Percentiles rank a stretch among this genome's conserved stretches.
Evolutionary conservation across 2,797 vertebrate genomes (phyloP).

Genomic region (Hapalemur alaotrensis): DNA sequence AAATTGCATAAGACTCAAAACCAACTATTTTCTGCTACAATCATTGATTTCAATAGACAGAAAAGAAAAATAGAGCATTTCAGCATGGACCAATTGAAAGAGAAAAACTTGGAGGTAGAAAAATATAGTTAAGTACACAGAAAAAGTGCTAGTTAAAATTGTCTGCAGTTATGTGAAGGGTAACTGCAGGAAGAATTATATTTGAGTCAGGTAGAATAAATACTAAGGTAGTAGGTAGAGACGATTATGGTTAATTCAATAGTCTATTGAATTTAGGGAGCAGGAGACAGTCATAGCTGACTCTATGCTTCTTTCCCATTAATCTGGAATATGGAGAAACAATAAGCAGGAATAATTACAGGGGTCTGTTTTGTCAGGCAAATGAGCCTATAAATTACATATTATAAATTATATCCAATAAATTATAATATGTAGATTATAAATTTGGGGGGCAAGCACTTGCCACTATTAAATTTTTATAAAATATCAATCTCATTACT

Average conservation of each 20-base stretch:
- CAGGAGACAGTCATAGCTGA: background rate
- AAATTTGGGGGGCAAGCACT: background rate
- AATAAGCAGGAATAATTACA: background rate
- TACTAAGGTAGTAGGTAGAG: background rate
- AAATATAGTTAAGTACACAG: background rate
- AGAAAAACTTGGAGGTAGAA: background rate
- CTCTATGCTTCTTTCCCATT: background rate
- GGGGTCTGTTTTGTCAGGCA: background rate
- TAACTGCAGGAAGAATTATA: background rate
- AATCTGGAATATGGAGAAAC: background rate
- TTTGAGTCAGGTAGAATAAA: background rate
- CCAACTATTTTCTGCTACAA: background rate
- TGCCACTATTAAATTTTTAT: background rate
- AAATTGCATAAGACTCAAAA: constrained; percentile 16
- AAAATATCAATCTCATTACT: background rate
- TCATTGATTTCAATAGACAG: constrained; percentile 14
- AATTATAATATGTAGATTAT: background rate
- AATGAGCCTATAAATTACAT: background rate
- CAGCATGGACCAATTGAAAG: background rate
- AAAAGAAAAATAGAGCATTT: background rate
- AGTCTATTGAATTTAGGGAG: background rate
- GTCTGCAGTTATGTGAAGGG: background rate
- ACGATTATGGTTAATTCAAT: background rate
- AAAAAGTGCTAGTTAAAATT: background rate
- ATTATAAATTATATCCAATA: background rate